Evolutionary conservation across 2,113 vertebrate genomes (phyloP).

Genomic region (Antennarius striatus): DNA sequence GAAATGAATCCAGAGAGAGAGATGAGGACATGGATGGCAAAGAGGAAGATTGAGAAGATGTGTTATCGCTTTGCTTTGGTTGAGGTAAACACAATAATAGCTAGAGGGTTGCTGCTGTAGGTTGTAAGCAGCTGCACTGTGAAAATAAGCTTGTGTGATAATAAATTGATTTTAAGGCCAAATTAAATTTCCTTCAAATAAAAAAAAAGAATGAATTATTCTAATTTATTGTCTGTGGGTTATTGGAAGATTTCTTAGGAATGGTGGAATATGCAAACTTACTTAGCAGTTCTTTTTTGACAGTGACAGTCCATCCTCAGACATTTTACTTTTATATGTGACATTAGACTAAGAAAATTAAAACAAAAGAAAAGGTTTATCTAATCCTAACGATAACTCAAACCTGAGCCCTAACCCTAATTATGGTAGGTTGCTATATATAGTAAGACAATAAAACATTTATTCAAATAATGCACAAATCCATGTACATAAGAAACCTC

Average conservation of each 20-base stretch:
- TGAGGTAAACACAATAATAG: slow-evolving; percentile 51
- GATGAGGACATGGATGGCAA: slow-evolving; percentile 6
- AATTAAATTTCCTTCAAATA: slow-evolving; percentile 63
- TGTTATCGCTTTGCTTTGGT: slow-evolving; percentile 47
- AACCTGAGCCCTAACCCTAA: too few species aligned
- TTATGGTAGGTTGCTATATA: too few species aligned
- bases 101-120: slow-evolving; percentile 15
- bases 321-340: too few species aligned
- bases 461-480: too few species aligned
- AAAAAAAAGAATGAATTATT: slow-evolving; percentile 25
- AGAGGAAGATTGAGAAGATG: slow-evolving; percentile 26
- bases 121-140: slow-evolving; percentile 34
- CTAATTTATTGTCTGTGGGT: slow-evolving; percentile 1
- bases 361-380: too few species aligned
- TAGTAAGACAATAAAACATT: too few species aligned
- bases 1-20: slow-evolving; percentile 53
- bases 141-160: slow-evolving; percentile 47
- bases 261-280: too few species aligned
- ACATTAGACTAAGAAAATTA: too few species aligned
- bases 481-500: too few species aligned
- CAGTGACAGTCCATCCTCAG: background rate
- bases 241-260: slow-evolving; percentile 19
- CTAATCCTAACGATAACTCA: too few species aligned
- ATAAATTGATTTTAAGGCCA: slow-evolving; percentile 47
- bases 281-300: background rate